phyloP scores from a whole-genome alignment of 2,113 vertebrate genomes.

The Crotophaga sulcirostris region DNA sequence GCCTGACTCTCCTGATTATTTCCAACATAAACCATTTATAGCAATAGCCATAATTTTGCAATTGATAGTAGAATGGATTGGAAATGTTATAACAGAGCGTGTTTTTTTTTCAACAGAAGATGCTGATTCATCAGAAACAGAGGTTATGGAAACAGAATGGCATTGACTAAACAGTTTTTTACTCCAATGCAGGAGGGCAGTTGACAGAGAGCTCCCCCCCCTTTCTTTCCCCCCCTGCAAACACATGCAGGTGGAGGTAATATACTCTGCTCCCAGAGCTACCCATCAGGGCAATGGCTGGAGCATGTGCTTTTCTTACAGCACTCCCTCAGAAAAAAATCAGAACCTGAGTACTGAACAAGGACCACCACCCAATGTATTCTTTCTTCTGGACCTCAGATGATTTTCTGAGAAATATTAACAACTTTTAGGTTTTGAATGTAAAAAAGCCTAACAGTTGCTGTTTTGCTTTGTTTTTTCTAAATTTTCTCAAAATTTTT shows the following conservation, averaged over 20 bases:
- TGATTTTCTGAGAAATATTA: neutral
- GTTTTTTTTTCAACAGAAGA: neutral
- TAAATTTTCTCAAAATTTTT: neutral
- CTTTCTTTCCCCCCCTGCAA: neutral
- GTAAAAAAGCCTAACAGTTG: neutral
- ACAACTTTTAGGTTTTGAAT: neutral
- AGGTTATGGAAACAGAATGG: neutral
- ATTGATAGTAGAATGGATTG: neutral
- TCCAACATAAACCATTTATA: conserved; percentile 25
- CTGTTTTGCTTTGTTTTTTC: neutral
- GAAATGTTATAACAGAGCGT: neutral
- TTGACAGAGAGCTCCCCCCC: neutral
- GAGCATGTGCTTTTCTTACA: neutral
- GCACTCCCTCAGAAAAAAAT: neutral
- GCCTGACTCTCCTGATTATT: conserved; percentile 14
- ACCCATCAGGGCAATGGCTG: neutral
- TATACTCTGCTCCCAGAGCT: neutral
- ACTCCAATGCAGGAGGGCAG: rapidly evolving
- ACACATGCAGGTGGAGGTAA: neutral
- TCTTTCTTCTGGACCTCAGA: neutral
- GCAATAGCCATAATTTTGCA: conserved; percentile 30
- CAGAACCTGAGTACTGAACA: neutral
- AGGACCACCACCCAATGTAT: neutral
- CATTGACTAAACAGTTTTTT: neutral
- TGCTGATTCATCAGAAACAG: conserved; percentile 28